Evolutionary conservation across 2,113 vertebrate species (phyloP), one percentile per base, ranked within the genome.

Genomic region (Ovis canadensis): DNA sequence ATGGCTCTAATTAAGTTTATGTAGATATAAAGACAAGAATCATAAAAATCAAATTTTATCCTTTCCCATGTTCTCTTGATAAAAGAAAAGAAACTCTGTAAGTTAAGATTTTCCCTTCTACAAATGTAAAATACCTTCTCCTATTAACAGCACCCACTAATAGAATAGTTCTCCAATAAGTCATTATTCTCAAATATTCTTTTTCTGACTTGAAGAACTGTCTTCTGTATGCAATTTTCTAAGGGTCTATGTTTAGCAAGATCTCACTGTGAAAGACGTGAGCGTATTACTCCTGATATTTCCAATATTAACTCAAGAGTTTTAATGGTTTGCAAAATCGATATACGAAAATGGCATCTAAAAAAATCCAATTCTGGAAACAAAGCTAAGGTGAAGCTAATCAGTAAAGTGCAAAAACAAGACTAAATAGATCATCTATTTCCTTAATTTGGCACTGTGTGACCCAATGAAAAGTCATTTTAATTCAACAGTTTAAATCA

Each of bases 241-340:
- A 93, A 96, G 33, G 1, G 1, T 19, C 55, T 94, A 86, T 60
- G 96, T 91, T 98, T 94, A 96, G 94, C 81, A 94, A 83, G 19
- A 67, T 91, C 25, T 95, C 90, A 33, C n/a, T 90, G 95, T 84
- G 85, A 88, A 97, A 94, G 62, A 88, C 43, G 88, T 96, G 55
- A 67, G 29, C 7, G 89, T 94, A 87, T 91, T 93, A 88, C 12
- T 96, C 54, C 25, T 93, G 60, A 78, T 81, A 88, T 82, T 92
- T 91, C 77, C 12, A 92, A 67, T 67, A 93, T 59, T 36, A 62
- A 90, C 21, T 90, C 81, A 55, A 78, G 19, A 91, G 36, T 94
- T 91, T 91, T 80, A 67, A 85, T 55, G 21, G 52, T 81, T 96
- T 62, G 31, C 27, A 86, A 94, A 96, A 97, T 1, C 54, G 33